Percentiles rank a stretch among this genome's conserved stretches.
These are phyloP conservation scores for Gopherus flavomarginatus DNA, from an alignment of 2,113 vertebrate species.

Conservation along the genomic window DNA sequence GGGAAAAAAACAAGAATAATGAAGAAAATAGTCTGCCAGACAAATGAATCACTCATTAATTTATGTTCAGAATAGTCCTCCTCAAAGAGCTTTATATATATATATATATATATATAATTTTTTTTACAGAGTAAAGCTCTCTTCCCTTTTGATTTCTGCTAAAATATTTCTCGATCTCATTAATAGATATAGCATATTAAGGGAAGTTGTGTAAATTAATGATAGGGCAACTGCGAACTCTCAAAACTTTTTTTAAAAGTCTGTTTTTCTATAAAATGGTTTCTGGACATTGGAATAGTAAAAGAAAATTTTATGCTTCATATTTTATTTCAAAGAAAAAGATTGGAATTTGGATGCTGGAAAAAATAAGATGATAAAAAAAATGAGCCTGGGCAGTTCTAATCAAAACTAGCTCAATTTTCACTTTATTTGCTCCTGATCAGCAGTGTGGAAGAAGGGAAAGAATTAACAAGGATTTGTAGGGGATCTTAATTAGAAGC, in stretches of 20 bases:
- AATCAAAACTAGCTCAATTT: neutral
- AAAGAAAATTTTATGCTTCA: neutral
- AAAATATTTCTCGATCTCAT: too few relatives aligned
- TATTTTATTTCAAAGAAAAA: neutral
- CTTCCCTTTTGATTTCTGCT: too few relatives aligned
- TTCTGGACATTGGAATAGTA: neutral
- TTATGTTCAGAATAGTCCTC: too few relatives aligned
- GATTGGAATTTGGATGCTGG: neutral
- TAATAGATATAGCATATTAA: too few relatives aligned
- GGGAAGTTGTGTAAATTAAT: neutral
- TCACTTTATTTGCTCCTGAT: neutral
- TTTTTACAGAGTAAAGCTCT: too few relatives aligned
- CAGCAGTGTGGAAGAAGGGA: neutral
- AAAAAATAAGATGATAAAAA: neutral
- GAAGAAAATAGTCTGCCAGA: too few relatives aligned
- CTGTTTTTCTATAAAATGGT: neutral
- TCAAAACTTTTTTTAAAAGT: neutral
- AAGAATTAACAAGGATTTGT: too few relatives aligned
- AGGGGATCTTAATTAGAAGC: too few relatives aligned
- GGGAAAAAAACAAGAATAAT: too few relatives aligned
- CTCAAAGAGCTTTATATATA: too few relatives aligned
- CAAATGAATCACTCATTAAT: too few relatives aligned
- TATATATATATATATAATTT: too few relatives aligned
- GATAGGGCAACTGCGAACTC: neutral
- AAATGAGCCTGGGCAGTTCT: neutral